Evolutionary conservation across 2,797 vertebrate species (phyloP).

Genomic region (Zenarchopterus dispar): DNA sequence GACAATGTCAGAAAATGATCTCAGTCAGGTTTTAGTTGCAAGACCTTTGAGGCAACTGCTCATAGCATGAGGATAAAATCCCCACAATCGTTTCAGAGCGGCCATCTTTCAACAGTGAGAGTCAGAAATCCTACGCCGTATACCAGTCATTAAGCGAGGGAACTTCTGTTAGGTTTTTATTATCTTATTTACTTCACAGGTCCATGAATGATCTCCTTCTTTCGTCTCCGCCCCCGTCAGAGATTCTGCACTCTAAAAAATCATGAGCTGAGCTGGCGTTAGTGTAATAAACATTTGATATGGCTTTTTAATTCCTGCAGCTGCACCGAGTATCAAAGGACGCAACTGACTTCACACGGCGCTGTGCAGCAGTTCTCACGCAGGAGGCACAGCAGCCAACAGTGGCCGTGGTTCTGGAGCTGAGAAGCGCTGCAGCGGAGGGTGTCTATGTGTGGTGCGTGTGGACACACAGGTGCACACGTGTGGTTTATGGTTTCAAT

Average conservation of each 20-base stretch:
- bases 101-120: too few species aligned
- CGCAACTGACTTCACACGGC: constrained; percentile 52
- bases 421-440: constrained; percentile 22
- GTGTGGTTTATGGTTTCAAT: constrained; percentile 24
- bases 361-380: background rate
- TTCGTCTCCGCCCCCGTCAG: constrained; percentile 6
- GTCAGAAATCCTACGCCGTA: too few species aligned
- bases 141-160: too few species aligned
- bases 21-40: too few species aligned
- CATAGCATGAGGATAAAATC: too few species aligned
- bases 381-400: constrained; percentile 35
- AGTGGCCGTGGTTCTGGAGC: constrained; percentile 47
- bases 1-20: too few species aligned
- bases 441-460: constrained; percentile 9
- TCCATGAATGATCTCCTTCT: background rate
- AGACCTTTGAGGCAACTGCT: too few species aligned
- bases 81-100: too few species aligned
- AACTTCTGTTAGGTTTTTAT: too few species aligned
- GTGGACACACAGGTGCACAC: constrained; percentile 1
- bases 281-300: constrained; percentile 22
- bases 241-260: background rate
- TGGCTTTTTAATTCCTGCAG: constrained; percentile 30
- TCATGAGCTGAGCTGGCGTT: constrained; percentile 18
- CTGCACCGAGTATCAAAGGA: constrained; percentile 54
- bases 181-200: too few species aligned